Conservation (phyloP, 2,888 invertebrate genomes). For the Cheilosia vernalis region DNA sequence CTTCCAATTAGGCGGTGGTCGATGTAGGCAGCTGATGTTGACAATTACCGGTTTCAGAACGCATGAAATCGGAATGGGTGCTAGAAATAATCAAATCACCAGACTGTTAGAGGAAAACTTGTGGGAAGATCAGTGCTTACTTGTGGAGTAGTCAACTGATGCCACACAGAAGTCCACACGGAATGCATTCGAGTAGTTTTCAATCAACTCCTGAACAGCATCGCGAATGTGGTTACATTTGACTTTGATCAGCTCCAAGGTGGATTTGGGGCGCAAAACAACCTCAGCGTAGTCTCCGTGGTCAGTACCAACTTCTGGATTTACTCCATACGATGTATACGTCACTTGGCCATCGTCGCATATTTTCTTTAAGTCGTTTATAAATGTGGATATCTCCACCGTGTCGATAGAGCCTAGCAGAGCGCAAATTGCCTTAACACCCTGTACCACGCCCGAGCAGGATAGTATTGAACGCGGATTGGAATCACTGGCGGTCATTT, state of each 20-base stretch:
- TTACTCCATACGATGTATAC: conserved; percentile 77
- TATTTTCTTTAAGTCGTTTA: conserved; percentile 84
- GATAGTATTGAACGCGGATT: conserved; percentile 85
- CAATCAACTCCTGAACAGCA: conserved; percentile 92
- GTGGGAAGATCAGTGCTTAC: conserved; percentile 79
- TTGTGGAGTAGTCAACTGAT: conserved; percentile 85
- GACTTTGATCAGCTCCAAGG: conserved; percentile 86
- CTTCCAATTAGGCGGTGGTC: conserved; percentile 90
- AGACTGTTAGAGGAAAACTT: neutral
- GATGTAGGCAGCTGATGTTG: conserved; percentile 92
- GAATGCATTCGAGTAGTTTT: conserved; percentile 93
- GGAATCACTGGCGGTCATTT: conserved; percentile 86
- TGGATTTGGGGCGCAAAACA: conserved; percentile 85
- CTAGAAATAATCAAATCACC: conserved; percentile 82
- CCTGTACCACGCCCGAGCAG: conserved; percentile 91
- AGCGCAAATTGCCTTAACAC: conserved; percentile 96
- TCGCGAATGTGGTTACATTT: conserved; percentile 90
- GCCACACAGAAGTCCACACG: conserved; percentile 92
- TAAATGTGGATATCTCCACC: conserved; percentile 91
- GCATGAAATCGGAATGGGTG: conserved; percentile 88
- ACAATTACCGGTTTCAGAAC: conserved; percentile 91
- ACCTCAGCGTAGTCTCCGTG: conserved; percentile 89
- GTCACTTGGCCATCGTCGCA: conserved; percentile 81
- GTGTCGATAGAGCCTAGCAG: conserved; percentile 95
- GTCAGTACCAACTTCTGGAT: conserved; percentile 88